These are phyloP conservation scores for Tylochromis polylepis DNA, from an alignment of 2,113 vertebrate genomes.

Conservation along the genomic window DNA sequence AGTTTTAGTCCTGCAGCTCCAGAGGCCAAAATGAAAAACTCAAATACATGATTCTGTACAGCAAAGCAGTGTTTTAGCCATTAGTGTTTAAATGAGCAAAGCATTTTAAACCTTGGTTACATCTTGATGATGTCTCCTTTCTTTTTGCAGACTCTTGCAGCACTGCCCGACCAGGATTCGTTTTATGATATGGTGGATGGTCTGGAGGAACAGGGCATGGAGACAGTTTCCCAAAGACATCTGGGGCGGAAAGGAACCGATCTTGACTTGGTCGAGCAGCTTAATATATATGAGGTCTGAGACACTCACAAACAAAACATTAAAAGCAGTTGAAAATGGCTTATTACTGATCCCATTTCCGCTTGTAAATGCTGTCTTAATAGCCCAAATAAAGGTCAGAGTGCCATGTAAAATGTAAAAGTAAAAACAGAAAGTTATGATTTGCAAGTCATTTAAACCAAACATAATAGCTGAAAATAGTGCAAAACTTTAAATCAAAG, in stretches of 20 bases:
- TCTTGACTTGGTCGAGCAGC: constrained; percentile 89
- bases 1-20: background rate
- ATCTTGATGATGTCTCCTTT: background rate
- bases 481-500: background rate
- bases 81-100: background rate
- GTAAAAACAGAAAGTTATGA: background rate
- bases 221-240: constrained; percentile 82
- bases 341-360: background rate
- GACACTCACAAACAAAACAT: background rate
- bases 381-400: background rate
- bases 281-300: constrained; percentile 92
- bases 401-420: background rate
- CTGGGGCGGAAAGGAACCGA: constrained; percentile 88
- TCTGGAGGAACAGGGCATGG: constrained; percentile 91
- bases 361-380: background rate
- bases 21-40: background rate
- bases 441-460: background rate
- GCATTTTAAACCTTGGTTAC: background rate
- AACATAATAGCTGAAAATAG: background rate
- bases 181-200: constrained; percentile 93
- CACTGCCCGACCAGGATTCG: constrained; percentile 90
- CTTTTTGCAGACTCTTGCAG: constrained; percentile 77
- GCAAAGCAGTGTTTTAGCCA: background rate
- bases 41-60: background rate
- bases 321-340: background rate